Conservation (phyloP, 2,113 vertebrate genomes). For the Panurus biarmicus region DNA sequence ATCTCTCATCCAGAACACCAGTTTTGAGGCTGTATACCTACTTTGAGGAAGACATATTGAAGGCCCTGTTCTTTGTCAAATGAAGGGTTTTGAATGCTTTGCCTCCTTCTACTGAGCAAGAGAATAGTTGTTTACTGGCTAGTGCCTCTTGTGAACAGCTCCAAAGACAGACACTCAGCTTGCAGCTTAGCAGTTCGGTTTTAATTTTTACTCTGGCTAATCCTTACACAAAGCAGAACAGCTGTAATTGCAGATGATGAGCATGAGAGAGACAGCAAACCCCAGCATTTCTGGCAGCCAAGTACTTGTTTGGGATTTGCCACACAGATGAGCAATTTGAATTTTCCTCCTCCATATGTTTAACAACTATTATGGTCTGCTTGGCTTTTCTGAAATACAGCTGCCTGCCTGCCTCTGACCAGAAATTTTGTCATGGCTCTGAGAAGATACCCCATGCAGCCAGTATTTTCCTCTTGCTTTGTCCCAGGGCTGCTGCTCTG, state of each 20-base stretch:
- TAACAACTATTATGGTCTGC: not conserved
- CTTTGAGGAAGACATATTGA: not conserved
- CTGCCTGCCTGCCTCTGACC: not conserved
- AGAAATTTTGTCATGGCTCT: not conserved
- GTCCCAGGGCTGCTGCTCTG: not conserved
- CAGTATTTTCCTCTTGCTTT: not conserved
- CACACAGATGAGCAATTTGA: not conserved
- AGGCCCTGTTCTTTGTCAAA: not conserved
- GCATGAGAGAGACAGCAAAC: not conserved
- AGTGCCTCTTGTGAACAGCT: not conserved
- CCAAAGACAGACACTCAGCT: not conserved
- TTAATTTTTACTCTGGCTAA: not conserved
- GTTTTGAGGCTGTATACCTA: not conserved
- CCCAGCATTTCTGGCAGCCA: not conserved
- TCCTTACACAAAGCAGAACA: slow-evolving; percentile 10
- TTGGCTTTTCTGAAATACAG: not conserved
- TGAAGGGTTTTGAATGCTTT: not conserved
- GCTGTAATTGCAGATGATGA: not conserved
- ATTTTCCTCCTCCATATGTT: not conserved
- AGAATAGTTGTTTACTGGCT: not conserved
- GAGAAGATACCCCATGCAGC: not conserved
- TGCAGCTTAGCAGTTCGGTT: not conserved
- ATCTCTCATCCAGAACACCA: not conserved
- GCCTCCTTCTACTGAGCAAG: not conserved
- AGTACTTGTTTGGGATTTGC: not conserved